These are phyloP conservation scores for Orientallactaga bullata DNA, from an alignment of 2,113 vertebrate genomes.

Conservation along the genomic window DNA sequence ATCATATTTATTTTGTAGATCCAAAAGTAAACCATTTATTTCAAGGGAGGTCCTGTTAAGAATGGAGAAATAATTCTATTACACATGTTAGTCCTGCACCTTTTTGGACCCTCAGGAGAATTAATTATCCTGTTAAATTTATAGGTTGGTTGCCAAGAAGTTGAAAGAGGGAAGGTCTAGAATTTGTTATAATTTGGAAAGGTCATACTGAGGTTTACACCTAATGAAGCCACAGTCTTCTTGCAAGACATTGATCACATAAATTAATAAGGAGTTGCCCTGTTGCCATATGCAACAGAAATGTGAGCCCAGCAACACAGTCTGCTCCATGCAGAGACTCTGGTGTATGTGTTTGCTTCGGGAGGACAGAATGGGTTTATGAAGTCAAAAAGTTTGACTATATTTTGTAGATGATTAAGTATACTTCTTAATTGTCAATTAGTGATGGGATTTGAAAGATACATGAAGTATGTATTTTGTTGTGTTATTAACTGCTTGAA, in stretches of 20 bases:
- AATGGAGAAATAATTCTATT: neutral
- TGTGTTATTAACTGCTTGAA: neutral
- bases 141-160: slow-evolving; percentile 11
- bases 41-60: neutral
- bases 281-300: neutral
- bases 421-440: neutral
- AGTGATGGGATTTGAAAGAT: neutral
- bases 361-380: neutral
- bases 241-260: neutral
- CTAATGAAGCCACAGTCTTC: slow-evolving; percentile 14
- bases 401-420: slow-evolving; percentile 6
- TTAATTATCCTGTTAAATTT: neutral
- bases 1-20: neutral
- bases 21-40: slow-evolving; percentile 33
- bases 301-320: neutral
- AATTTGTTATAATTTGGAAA: slow-evolving; percentile 31
- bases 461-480: neutral
- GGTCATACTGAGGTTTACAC: neutral
- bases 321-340: neutral
- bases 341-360: neutral
- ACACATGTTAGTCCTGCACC: neutral
- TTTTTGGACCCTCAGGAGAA: neutral
- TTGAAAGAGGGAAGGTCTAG: neutral
- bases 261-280: neutral
- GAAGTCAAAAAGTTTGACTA: neutral